phyloP scores from a whole-genome alignment of 2,888 invertebrate species.

The Cerceris rybyensis region DNA sequence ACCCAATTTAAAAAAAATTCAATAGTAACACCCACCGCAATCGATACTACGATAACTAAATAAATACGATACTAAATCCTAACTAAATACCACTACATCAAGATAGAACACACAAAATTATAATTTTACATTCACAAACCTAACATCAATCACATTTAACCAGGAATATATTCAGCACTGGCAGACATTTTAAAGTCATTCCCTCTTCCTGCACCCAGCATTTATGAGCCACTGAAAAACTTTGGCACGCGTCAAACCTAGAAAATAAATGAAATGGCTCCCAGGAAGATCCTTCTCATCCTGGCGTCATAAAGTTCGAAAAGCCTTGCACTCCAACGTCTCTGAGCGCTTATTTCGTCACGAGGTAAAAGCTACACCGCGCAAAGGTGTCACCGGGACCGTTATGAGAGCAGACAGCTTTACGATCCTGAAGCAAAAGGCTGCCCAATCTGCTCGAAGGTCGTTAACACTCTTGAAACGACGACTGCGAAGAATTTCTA shows the following conservation, averaged over 20 bases:
- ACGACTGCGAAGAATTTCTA: slow-evolving; percentile 14
- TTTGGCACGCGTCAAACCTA: background rate
- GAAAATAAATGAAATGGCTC: background rate
- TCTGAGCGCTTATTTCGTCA: slow-evolving; percentile 39
- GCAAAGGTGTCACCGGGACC: slow-evolving; percentile 47
- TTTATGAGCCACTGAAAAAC: background rate
- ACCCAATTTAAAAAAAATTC: too few species aligned
- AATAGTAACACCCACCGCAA: too few species aligned
- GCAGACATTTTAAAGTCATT: too few species aligned
- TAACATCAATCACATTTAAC: too few species aligned
- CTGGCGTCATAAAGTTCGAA: slow-evolving; percentile 35
- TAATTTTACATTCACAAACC: too few species aligned
- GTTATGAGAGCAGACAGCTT: slow-evolving; percentile 54
- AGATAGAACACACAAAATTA: too few species aligned
- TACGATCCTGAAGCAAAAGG: slow-evolving; percentile 48
- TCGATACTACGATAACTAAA: too few species aligned
- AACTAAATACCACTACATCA: too few species aligned
- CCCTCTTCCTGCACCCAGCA: background rate
- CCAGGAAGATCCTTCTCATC: slow-evolving; percentile 19
- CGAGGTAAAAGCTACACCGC: slow-evolving; percentile 31
- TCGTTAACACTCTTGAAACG: slow-evolving; percentile 43
- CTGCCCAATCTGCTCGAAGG: slow-evolving; percentile 38
- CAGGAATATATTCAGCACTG: too few species aligned
- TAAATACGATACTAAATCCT: too few species aligned
- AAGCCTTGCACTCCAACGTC: slow-evolving; percentile 3